Evolutionary conservation across 30 jellyfish, hydroid and myxozoan genomes (phyloP), one percentile per base, ranked within the genome.

Genomic region (Cassiopea andromeda): DNA sequence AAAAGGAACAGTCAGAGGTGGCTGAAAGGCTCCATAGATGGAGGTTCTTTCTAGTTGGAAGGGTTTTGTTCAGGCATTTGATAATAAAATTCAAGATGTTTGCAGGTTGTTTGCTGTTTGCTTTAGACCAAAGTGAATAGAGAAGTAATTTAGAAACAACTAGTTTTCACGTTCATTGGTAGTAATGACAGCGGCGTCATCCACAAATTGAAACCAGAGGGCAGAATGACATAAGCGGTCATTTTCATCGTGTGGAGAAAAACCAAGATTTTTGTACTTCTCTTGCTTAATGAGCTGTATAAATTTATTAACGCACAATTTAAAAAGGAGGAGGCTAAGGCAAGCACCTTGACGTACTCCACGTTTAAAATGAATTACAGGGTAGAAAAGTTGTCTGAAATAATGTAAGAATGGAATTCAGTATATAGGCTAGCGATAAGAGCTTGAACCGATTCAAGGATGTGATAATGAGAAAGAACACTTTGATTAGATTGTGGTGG

Each of bases 261-360:
- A 60, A 82, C 87, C 82, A 3, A 78, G 27, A 7, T 78, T 82
- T 46, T 46, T 57, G 74, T 44, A 78, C 49, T 78, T 74, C 49
- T 78, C 87, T 46, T 78, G 87, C 69, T 78, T 78, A 46, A 78
- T 47, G 87, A 46, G 49, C 44, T 44, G 0, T 58, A 58, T 58
- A 58, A 58, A 7, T 58, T 7, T 58, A 58, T 58, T 58, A 14
- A 58, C 0, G 68, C 68, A 58, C 68, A 58, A 58, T 6, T 58
- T 58, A 58, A 58, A 58, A 58, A 58, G 0, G 14, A 58, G 68
- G 68, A 58, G 87, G 61, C 83, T 78, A 6, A 0, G 45, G 87
- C 75, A 78, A 44, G 1, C 87, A 48, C 87, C 87, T 18, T 67
- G 76, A 16, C 0, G 76, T 44, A 67, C 76, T 44, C 76, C 76